These are phyloP conservation scores for Pyrocoelia pectoralis DNA, from an alignment of 2,888 invertebrate genomes.

Conservation along the genomic window DNA sequence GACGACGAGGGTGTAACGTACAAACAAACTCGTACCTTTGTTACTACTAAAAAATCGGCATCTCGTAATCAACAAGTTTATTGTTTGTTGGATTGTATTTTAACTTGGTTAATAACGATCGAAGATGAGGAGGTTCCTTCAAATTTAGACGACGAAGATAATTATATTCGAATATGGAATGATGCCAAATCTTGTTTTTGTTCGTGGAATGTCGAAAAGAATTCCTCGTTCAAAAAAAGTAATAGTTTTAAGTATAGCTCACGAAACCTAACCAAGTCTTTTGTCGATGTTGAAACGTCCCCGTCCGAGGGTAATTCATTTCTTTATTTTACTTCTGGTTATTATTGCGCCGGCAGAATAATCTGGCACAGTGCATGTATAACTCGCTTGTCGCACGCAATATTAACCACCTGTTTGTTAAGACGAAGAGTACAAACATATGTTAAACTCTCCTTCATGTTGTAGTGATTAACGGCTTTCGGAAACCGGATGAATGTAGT, in stretches of 20 bases:
- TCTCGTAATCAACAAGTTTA: conserved; percentile 57
- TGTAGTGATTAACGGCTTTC: too few species aligned
- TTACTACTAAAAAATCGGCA: conserved; percentile 19
- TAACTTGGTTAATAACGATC: conserved; percentile 51
- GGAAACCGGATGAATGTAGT: too few species aligned
- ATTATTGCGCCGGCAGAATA: too few species aligned
- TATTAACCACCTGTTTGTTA: too few species aligned
- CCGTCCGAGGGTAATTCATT: conserved; percentile 45
- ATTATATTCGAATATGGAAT: conserved; percentile 68
- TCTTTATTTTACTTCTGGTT: too few species aligned
- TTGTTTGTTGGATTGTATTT: conserved; percentile 59
- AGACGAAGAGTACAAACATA: too few species aligned
- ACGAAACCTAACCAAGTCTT: conserved; percentile 44
- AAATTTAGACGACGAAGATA: conserved; percentile 65
- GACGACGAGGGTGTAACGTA: conserved; percentile 67
- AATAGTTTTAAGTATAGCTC: conserved; percentile 52
- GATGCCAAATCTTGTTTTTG: conserved; percentile 68
- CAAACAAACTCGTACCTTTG: conserved; percentile 8
- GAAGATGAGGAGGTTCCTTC: conserved; percentile 55
- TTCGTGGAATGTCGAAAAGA: conserved; percentile 67
- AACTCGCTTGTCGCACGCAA: too few species aligned
- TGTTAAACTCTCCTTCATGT: too few species aligned
- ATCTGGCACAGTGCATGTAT: not conserved
- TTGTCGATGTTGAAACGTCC: conserved; percentile 26
- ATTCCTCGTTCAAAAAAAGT: conserved; percentile 64